phyloP scores from a whole-genome alignment of 2,888 invertebrate species.

The Philhelius pedissequus region DNA sequence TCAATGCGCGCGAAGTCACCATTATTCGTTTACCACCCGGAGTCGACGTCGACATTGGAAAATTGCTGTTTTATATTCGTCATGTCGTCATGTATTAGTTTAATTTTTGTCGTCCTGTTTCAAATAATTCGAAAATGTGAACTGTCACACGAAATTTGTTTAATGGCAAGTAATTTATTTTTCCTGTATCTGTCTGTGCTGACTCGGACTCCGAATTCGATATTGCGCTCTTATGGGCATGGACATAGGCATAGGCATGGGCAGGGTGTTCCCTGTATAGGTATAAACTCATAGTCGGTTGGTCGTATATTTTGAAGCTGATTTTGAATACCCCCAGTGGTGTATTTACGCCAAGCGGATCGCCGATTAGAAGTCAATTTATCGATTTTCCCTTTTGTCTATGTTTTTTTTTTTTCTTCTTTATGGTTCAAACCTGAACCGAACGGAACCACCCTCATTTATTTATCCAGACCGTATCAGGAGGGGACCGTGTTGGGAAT shows the following conservation, averaged over 20 bases:
- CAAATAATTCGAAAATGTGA: slow-evolving; percentile 48
- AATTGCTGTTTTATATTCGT: slow-evolving; percentile 15
- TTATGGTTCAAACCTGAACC: neutral
- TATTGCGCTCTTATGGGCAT: no score
- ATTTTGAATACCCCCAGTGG: slow-evolving; percentile 58
- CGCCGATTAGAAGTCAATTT: slow-evolving; percentile 68
- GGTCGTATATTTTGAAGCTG: neutral
- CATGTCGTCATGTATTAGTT: slow-evolving; percentile 43
- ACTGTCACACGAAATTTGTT: slow-evolving; percentile 66
- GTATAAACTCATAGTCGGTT: no score
- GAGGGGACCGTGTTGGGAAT: slow-evolving; percentile 18
- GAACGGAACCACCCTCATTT: slow-evolving; percentile 60
- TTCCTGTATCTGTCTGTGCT: slow-evolving; percentile 19
- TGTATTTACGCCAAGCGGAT: slow-evolving; percentile 54
- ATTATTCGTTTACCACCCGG: neutral
- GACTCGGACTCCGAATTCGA: neutral
- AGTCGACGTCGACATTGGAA: neutral
- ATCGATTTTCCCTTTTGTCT: slow-evolving; percentile 63
- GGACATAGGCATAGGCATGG: no score
- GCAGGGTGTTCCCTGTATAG: neutral
- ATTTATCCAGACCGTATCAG: slow-evolving; percentile 23
- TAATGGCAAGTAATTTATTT: slow-evolving; percentile 66
- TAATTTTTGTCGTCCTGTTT: slow-evolving; percentile 57
- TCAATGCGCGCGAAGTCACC: slow-evolving; percentile 27
- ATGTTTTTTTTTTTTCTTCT: neutral